Base-by-base conservation (phyloP, 1,140 invertebrate genomes). In the Rhagoletis pomonella region DNA sequence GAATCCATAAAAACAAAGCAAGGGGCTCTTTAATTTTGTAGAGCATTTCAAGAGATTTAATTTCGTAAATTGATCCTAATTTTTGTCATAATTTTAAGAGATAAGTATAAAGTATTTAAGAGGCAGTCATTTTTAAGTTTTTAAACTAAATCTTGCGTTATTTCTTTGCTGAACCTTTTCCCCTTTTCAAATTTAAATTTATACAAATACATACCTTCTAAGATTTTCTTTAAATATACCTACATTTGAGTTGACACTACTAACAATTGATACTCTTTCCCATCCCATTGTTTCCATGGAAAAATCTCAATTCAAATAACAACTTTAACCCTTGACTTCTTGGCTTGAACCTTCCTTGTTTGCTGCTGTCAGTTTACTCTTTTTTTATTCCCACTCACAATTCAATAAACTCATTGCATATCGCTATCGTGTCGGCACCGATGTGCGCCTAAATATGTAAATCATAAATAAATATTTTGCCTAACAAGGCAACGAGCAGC, bases 381-480 rank as follows among this genome's bases (percentile, higher is more conserved):
- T 55, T 55, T 55, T 55, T 10, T 55, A 55, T 81, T 55, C 2
- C 73, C 17, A 50, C 7, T 19, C n/a, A 50, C 73, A 17, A n/a
- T 47, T 55, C 47, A 55, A 58, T 81, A 58, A 81, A 81, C 50
- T 55, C 73, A 81, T 81, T 81, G 73, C 73, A 58, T 81, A 81
- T 55, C 73, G 69, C 69, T 50, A 58, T 55, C 47, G 73, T 42
- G 73, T 81, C 42, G 73, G 73, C 19, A 55, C 14, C 47, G n/a
- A 81, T 29, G 73, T 81, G 73, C 73, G 47, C 73, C 73, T 81
- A 81, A 81, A 81, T 81, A 81, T 81, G 73, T 81, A 81, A 81
- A 81, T 81, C 73, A 81, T 81, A 81, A 81, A 81, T 81, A 81
- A 81, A 81, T 81, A 81, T 81, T 81, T 81, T 81, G 73, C 73